phyloP scores from a whole-genome alignment of 2,113 vertebrate species.

The Sapajus apella region DNA sequence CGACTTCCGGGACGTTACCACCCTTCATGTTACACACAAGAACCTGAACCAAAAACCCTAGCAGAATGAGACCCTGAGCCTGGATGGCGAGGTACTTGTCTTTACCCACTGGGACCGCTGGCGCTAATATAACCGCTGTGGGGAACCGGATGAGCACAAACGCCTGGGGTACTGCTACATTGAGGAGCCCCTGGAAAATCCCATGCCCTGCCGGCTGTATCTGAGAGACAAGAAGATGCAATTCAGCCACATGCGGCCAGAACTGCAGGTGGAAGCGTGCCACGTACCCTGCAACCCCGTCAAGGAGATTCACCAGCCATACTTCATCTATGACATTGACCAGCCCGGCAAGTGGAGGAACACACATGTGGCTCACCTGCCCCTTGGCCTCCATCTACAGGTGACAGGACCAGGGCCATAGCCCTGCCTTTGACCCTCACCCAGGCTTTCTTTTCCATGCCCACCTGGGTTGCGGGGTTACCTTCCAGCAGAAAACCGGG shows the following conservation, averaged over 20 bases:
- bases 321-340: slow-evolving; percentile 40
- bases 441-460: not conserved
- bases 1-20: slow-evolving; percentile 71
- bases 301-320: not conserved
- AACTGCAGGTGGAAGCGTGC: slow-evolving; percentile 75
- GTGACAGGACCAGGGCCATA: not conserved
- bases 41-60: slow-evolving; percentile 39
- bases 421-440: not conserved
- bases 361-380: slow-evolving; percentile 62
- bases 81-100: not conserved
- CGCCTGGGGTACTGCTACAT: slow-evolving; percentile 75
- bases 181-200: not conserved
- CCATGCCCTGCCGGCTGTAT: slow-evolving; percentile 68
- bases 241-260: not conserved
- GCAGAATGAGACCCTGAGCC: slow-evolving; percentile 26
- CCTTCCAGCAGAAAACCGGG: not conserved
- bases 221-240: not conserved
- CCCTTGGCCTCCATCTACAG: slow-evolving; percentile 78
- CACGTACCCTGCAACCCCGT: not conserved
- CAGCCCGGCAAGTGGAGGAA: not conserved
- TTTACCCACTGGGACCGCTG: slow-evolving; percentile 78
- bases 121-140: slow-evolving; percentile 75
- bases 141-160: slow-evolving; percentile 52
- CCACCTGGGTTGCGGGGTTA: not conserved
- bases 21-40: slow-evolving; percentile 59